These are phyloP conservation scores for Hucho hucho DNA, from an alignment of 2,113 vertebrate genomes.

Conservation along the genomic window DNA sequence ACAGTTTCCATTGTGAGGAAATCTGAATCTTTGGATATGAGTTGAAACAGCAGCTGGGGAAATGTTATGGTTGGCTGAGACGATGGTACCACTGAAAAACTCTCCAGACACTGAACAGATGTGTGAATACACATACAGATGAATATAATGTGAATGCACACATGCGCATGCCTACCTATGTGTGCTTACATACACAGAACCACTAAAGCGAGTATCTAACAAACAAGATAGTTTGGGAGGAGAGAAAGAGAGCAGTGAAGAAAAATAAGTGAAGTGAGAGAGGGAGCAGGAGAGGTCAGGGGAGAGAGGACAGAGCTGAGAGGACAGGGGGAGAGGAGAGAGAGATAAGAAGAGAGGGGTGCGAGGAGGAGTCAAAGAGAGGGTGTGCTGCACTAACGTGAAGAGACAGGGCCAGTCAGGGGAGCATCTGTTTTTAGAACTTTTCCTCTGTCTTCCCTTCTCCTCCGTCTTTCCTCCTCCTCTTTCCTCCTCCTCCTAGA, in stretches of 20 bases:
- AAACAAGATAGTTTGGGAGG: background rate
- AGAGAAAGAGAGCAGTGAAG: background rate
- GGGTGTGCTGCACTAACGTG: no score
- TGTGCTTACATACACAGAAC: no score
- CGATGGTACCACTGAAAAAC: conserved; percentile 20
- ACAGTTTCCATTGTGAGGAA: conserved; percentile 22
- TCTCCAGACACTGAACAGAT: conserved; percentile 44
- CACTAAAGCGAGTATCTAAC: no score
- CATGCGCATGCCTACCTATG: no score
- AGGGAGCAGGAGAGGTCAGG: background rate
- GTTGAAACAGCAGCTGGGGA: conserved; percentile 47
- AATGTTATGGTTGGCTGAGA: conserved; percentile 44
- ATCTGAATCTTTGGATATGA: conserved; percentile 19
- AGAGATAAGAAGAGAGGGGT: background rate
- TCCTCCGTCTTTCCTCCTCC: no score
- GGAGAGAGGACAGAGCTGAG: no score
- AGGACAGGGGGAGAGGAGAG: background rate
- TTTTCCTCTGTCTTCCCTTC: background rate
- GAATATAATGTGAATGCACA: no score
- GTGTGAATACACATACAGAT: conserved; percentile 15
- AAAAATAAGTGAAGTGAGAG: background rate
- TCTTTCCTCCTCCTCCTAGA: no score
- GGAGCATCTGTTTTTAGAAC: conserved; percentile 64
- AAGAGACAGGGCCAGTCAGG: background rate
- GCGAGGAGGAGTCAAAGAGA: background rate